A percentile compares a stretch with the other conserved stretches of the same genome.
Conservation (phyloP, 2,888 invertebrate species). For the Coremacera marginata region DNA sequence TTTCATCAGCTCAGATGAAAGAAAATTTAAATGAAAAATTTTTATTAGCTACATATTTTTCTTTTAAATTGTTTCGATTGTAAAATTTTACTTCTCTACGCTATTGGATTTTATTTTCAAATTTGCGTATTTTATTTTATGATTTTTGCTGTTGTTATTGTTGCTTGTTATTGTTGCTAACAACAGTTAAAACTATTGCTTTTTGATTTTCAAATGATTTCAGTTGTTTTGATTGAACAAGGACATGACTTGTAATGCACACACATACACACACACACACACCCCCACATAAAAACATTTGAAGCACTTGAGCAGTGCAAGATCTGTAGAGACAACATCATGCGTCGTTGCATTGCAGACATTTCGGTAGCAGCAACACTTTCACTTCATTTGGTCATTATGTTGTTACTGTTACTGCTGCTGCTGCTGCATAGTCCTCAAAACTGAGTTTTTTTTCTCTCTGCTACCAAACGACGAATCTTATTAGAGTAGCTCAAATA, state of each 20-base stretch:
- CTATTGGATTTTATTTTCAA: no score
- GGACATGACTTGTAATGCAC: constrained; percentile 30
- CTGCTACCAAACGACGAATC: background rate
- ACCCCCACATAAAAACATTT: background rate
- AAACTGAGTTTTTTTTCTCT: background rate
- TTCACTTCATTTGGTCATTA: constrained; percentile 20
- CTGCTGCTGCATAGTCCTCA: background rate
- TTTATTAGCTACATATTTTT: no score
- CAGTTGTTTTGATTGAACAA: constrained; percentile 42
- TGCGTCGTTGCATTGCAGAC: constrained; percentile 5
- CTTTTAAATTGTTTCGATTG: no score
- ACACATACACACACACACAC: background rate
- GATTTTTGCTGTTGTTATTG: background rate
- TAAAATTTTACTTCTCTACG: no score
- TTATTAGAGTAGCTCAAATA: background rate
- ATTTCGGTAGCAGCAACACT: constrained; percentile 21
- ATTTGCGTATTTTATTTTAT: background rate
- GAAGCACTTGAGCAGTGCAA: constrained; percentile 3
- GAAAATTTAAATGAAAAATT: no score
- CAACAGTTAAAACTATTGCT: background rate
- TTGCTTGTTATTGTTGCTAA: constrained; percentile 12
- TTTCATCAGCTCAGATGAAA: no score
- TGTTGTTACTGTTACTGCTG: constrained; percentile 2
- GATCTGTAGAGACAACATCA: constrained; percentile 5
- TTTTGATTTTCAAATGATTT: constrained; percentile 22